Evolutionary conservation across 53 echinoderm and acorn worm genomes (phyloP), one percentile per base, ranked within the genome.

Genomic region (Echinarachnius parma): DNA sequence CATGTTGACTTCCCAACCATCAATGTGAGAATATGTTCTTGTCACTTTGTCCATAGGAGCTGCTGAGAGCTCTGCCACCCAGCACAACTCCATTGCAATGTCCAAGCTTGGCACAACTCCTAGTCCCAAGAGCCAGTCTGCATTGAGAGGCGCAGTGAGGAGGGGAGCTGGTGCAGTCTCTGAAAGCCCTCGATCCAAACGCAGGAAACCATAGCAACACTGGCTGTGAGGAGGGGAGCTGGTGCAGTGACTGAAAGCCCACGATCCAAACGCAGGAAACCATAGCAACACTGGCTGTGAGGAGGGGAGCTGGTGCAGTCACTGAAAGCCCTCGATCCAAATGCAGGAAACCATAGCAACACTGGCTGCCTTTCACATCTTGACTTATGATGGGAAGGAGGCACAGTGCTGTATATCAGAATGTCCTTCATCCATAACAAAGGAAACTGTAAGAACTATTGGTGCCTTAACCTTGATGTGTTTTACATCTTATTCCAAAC

Each of bases 191-290:
- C 34, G 68, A 10, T 35, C 33, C 33, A 68, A 68, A 22, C 68
- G 68, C 4, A 30, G 68, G 34, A 68, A 68, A 52, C 68, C 68
- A 9, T 68, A 65, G 9, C n/a, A n/a, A n/a, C n/a, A n/a, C n/a
- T n/a, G n/a, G 33, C 68, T 16, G 28, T 34, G 13, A 30, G 68
- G 31, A 31, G 68, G 4, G 13, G 50, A 21, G 52, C 68, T 1
- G 26, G 50, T 9, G 49, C 68, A 13, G 52, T 50, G 28, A 28
- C 45, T 0, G 68, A 68, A 21, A 68, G 68, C 24, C 68, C 68
- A 13, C 34, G 68, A 10, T 35, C 33, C 33, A 68, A 68, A 22
- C 68, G 68, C 4, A 30, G 68, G 34, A 68, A 68, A 52, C 68
- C 68, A 9, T 68, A 65, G 9, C n/a, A n/a, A n/a, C n/a, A n/a